A percentile compares a stretch with the other conserved stretches of the same genome.
These are phyloP conservation scores for Dicyrtoma fusca DNA, from an alignment of 2,888 invertebrate species.

Conservation along the genomic window DNA sequence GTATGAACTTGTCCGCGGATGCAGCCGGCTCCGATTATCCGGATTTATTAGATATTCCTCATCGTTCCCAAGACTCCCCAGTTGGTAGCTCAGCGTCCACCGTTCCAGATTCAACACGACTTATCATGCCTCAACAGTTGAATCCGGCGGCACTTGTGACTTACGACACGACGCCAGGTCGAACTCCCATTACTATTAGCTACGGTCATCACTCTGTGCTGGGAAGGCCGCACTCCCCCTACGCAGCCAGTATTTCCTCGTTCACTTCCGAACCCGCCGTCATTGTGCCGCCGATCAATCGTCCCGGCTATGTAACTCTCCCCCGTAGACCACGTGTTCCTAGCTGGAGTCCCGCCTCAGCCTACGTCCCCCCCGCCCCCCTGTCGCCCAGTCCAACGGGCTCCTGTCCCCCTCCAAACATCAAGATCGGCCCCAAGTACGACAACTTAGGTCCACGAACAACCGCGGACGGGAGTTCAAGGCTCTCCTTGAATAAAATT, in stretches of 20 bases:
- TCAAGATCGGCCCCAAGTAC: constrained; percentile 75
- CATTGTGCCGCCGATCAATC: constrained; percentile 69
- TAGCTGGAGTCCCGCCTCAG: constrained; percentile 65
- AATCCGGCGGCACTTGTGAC: constrained; percentile 47
- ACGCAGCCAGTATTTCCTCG: constrained; percentile 63
- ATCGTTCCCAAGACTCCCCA: constrained; percentile 68
- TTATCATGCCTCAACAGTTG: constrained; percentile 57
- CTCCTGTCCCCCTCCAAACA: constrained; percentile 59
- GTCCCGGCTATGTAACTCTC: constrained; percentile 84
- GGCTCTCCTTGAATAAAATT: constrained; percentile 78
- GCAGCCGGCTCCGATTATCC: constrained; percentile 64
- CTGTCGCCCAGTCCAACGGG: constrained; percentile 47
- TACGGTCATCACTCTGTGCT: constrained; percentile 66
- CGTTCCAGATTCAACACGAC: constrained; percentile 71
- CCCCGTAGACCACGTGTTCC: constrained; percentile 80
- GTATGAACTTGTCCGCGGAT: constrained; percentile 69
- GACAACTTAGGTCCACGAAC: constrained; percentile 90
- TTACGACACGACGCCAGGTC: constrained; percentile 58
- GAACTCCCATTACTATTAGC: constrained; percentile 58
- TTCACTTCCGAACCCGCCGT: constrained; percentile 65
- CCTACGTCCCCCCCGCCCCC: constrained; percentile 58
- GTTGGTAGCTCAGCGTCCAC: constrained; percentile 82
- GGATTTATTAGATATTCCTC: constrained; percentile 64
- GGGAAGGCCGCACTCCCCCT: constrained; percentile 72
- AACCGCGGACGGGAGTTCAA: constrained; percentile 85